These are phyloP conservation scores for human DNA, from an alignment of 2,113 vertebrate genomes.

Conservation along the genomic window GRCh38 chr12:28166501-28167000, in stretches of 20 bases:
- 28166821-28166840: not conserved
- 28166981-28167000: not conserved
- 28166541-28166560: not conserved
- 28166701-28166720: not conserved
- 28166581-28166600: not conserved
- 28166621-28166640: not conserved
- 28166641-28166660: not conserved
- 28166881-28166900: not conserved
- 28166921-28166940: not conserved
- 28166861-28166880: not conserved
- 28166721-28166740: not conserved
- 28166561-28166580: not conserved
- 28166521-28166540: not conserved
- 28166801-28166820: not conserved
- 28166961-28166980: not conserved
- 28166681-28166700: not conserved
- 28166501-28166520: not conserved
- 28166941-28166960: not conserved
- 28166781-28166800: not conserved
- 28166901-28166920: not conserved
- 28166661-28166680: conserved; percentile 1
- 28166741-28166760: not conserved
- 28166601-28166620: not conserved
- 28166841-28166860: not conserved
- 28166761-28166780: not conserved